phyloP scores from a whole-genome alignment of 2,888 invertebrate species.

The Xanthorhoe spadicearia region DNA sequence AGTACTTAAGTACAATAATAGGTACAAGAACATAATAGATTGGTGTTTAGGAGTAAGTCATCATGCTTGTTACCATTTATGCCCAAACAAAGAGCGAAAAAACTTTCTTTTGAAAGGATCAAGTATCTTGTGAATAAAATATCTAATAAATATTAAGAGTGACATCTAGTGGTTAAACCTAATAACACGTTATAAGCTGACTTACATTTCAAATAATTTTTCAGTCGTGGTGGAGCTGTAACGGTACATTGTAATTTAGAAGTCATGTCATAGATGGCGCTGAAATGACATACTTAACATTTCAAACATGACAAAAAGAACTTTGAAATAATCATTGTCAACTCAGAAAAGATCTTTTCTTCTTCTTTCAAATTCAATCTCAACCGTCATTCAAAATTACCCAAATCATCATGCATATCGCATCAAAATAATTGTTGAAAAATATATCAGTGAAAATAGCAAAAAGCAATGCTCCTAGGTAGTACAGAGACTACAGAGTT shows the following conservation, averaged over 20 bases:
- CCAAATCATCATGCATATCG: background rate
- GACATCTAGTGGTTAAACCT: background rate
- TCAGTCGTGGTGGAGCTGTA: background rate
- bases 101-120: too few species aligned
- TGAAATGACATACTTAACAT: background rate
- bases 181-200: background rate
- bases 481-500: background rate
- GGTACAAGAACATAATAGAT: too few species aligned
- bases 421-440: background rate
- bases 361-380: background rate
- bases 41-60: too few species aligned
- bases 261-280: constrained; percentile 17
- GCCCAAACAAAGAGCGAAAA: too few species aligned
- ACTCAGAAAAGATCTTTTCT: background rate
- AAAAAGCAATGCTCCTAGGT: background rate
- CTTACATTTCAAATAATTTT: background rate
- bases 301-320: background rate
- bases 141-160: background rate
- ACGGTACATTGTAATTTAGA: background rate
- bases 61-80: too few species aligned
- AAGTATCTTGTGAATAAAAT: too few species aligned
- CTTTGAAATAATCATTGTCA: background rate
- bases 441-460: background rate
- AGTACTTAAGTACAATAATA: too few species aligned
- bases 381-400: background rate